phyloP scores from a whole-genome alignment of 2,797 vertebrate genomes.

The Pempheris klunzingeri region DNA sequence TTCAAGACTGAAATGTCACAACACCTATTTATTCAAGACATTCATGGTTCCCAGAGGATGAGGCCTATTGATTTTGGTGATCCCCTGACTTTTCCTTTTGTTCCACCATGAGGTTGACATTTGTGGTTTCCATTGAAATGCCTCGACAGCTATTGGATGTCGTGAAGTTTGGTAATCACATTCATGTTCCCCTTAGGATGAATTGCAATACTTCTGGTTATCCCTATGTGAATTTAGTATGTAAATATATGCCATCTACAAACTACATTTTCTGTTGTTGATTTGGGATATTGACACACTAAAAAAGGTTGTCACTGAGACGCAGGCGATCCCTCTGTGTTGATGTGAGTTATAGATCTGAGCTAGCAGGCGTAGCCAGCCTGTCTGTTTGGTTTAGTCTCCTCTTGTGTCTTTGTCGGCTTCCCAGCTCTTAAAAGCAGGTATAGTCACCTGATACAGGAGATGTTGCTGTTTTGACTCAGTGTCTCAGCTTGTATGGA shows the following conservation, averaged over 20 bases:
- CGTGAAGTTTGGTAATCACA: no score
- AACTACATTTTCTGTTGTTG: not conserved
- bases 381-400: slow-evolving; percentile 49
- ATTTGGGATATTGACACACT: not conserved
- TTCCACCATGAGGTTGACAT: no score
- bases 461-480: slow-evolving; percentile 20
- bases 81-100: no score
- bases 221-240: no score
- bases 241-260: not conserved
- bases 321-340: slow-evolving; percentile 1
- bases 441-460: slow-evolving; percentile 41
- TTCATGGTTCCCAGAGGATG: no score
- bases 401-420: slow-evolving; percentile 18
- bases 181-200: no score
- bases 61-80: no score
- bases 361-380: slow-evolving; percentile 8
- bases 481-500: slow-evolving; percentile 13
- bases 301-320: not conserved
- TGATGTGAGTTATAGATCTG: slow-evolving; percentile 43
- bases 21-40: no score
- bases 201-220: no score
- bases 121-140: no score
- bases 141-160: no score
- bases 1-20: no score
- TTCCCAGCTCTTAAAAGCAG: slow-evolving; percentile 19